Evolutionary conservation across 30 jellyfish, hydroid and myxozoan genomes (phyloP), one percentile per base, ranked within the genome.

Genomic region (Aurelia sp.): DNA sequence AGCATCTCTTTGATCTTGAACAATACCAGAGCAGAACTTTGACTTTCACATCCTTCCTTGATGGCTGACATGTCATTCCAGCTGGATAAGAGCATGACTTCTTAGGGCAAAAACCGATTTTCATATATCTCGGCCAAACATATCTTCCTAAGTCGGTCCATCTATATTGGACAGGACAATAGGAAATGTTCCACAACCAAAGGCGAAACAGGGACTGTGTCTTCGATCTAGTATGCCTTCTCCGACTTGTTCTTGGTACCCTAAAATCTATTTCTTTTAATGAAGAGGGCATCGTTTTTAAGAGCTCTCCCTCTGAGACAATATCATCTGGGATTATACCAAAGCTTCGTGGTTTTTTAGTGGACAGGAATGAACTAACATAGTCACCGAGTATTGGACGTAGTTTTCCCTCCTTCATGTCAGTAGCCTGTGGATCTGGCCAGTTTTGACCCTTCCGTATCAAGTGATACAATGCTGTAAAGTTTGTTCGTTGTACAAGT

Each of bases 121-220:
- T 87, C 87, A 87, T 64, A 53, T 87, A 87, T 52, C 96, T 77
- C 23, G 96, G 96, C 96, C 96, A 87, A 22, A 87, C 85, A 30
- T 87, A 87, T 20, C 61, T 74, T 13, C 96, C 96, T 62, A 87
- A 76, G 65, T 87, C 96, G 19, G 65, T 78, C 96, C 96, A 87
- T 62, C 70, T 69, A 67, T 87, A 78, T 68, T 61, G 77, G 21
- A 87, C 91, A 6, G 96, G 96, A 53, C 96, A 87, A 74, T 77
- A 87, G 7, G 96, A 87, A n/a, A 79, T 44, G 57, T 64, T 71
- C 96, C 91, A 78, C 63, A 87, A 52, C 87, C 86, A 79, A 12
- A 86, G 62, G 40, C 89, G 89, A 41, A 86, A 77, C 62, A 86
- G 55, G 30, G 78, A 66, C 85, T 66, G 70, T 21, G 96, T 64